Base-by-base conservation (phyloP, 2,888 invertebrate species). In the Drosophila colorata region DNA sequence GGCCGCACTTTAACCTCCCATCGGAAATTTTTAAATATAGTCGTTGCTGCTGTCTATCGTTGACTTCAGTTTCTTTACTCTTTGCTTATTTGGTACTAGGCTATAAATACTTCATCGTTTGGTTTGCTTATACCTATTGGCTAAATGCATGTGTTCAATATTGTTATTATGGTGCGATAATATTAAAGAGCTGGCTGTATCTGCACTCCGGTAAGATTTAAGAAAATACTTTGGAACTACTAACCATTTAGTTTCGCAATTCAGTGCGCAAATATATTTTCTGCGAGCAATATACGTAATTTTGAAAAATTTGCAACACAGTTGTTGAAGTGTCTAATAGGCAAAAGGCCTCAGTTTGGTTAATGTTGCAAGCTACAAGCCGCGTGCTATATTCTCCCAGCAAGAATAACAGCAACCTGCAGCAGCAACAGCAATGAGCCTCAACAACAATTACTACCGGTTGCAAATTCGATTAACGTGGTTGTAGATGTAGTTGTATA, bases 381-480 rank as follows among this genome's bases (percentile, higher is more conserved):
- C 41, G 8, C 33, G 25, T 33, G 40, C 7, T 52, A 35, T 31
- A 13, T 55, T 49, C 48, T 9, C 2, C 14, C 13, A 44, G 53
- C 58, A 33, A 44, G 58, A 58, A 20, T 20, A 20, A 43, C 56
- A 35, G 11, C 58, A 70, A 46, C 40, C 28, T 60, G 59, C 68
- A 58, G 47, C 20, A 71, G 63, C 38, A 55, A 64, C 60, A 47
- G 48, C 56, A 78, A 59, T 25, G 41, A n/a, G n/a, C 44, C 28
- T 44, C 14, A 28, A 7, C 73, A 63, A 52, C 80, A 69, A 70
- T 63, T 69, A 60, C 70, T 47, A 56, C 56, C 58, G 69, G 61
- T 75, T 82, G 76, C 63, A 64, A 52, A 59, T 60, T 64, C 63
- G 52, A 82, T 64, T 57, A 53, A 31, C 7, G 37, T 63, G 49